phyloP scores from a whole-genome alignment of 2,113 vertebrate genomes.

The Amblyornis subalaris region DNA sequence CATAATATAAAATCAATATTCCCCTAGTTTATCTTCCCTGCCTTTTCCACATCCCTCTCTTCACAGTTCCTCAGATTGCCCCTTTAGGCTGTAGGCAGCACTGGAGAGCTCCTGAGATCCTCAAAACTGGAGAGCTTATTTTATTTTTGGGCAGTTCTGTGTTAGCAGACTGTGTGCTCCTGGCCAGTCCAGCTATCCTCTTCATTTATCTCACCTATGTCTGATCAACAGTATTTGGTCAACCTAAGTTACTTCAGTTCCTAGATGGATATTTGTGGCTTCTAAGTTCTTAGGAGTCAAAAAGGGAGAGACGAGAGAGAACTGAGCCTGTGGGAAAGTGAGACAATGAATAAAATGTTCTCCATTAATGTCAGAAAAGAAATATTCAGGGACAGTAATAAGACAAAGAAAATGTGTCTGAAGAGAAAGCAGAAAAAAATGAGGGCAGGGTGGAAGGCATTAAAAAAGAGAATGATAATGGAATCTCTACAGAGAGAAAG shows the following conservation, averaged over 20 bases:
- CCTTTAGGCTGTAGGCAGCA: not conserved
- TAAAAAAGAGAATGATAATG: not conserved
- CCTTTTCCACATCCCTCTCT: not conserved
- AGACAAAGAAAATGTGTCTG: not conserved
- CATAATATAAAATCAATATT: not conserved
- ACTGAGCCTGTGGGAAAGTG: not conserved
- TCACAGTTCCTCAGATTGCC: not conserved
- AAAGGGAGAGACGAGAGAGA: not conserved
- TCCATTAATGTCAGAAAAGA: not conserved
- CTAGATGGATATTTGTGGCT: not conserved
- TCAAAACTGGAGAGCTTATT: not conserved
- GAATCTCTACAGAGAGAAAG: not conserved
- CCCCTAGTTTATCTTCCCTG: not conserved
- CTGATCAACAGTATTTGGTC: not conserved
- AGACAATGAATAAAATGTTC: not conserved
- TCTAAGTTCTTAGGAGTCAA: not conserved
- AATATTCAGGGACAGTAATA: not conserved
- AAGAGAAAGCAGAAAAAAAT: not conserved
- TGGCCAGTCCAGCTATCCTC: not conserved
- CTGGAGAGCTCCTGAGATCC: not conserved
- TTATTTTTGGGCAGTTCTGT: not conserved
- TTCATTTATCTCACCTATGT: not conserved
- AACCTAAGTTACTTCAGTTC: not conserved
- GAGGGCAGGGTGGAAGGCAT: not conserved
- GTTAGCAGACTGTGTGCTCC: not conserved